Conservation (phyloP, 2,113 vertebrate species). For the Taurulus bubalis region DNA sequence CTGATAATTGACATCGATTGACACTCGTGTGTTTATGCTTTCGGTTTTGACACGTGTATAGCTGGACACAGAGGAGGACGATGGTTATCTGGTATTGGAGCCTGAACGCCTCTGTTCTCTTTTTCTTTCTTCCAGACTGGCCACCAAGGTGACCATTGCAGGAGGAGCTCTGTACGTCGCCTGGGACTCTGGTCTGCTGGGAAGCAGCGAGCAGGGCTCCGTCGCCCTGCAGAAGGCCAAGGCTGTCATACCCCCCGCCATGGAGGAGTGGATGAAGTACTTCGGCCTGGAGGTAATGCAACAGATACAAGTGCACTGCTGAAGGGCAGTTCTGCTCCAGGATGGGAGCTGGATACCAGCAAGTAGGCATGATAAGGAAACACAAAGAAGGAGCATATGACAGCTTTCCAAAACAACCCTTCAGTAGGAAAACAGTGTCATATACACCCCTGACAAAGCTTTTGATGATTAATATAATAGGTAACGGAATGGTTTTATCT, state of each 20-base stretch:
- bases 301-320: slow-evolving; percentile 20
- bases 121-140: slow-evolving; percentile 80
- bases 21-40: neutral
- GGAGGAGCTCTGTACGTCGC: slow-evolving; percentile 90
- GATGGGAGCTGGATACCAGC: neutral
- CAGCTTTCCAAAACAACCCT: neutral
- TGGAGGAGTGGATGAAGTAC: slow-evolving; percentile 91
- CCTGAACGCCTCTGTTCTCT: neutral
- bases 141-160: slow-evolving; percentile 89
- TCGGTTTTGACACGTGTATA: neutral
- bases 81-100: neutral
- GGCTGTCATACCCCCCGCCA: slow-evolving; percentile 85
- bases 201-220: slow-evolving; percentile 85
- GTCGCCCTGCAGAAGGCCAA: slow-evolving; percentile 86
- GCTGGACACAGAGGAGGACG: no score
- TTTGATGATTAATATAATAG: neutral
- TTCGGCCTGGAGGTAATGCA: slow-evolving; percentile 87
- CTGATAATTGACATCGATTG: no score
- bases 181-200: slow-evolving; percentile 89
- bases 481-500: neutral
- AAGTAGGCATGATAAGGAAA: neutral
- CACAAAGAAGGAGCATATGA: neutral
- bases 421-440: neutral
- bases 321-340: neutral
- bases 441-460: neutral